Evolutionary conservation across 1,140 invertebrate species (phyloP).

Genomic region (Camponotus pennsylvanicus): DNA sequence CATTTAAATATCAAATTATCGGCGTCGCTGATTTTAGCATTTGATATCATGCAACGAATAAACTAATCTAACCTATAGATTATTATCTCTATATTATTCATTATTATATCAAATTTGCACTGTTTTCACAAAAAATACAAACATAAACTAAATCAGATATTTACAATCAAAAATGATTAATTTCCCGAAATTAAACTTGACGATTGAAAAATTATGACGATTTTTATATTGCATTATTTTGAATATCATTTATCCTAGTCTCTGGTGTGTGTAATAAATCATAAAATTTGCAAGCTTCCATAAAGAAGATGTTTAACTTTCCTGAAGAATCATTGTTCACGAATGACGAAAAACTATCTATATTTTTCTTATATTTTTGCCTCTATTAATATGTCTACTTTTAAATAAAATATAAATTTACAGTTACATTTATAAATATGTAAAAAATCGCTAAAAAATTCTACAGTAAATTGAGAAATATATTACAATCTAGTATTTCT

Average conservation of each 20-base stretch:
- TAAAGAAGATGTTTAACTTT: not conserved
- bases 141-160: not conserved
- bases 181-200: no score
- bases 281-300: not conserved
- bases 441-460: not conserved
- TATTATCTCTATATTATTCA: not conserved
- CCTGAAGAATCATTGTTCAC: not conserved
- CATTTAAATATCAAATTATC: constrained; percentile 40
- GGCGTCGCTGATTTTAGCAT: constrained; percentile 7
- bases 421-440: not conserved
- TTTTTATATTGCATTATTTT: not conserved
- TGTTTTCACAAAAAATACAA: not conserved
- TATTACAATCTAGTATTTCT: not conserved
- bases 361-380: not conserved
- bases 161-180: constrained; percentile 4
- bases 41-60: constrained; percentile 4
- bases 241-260: no score
- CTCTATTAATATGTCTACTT: not conserved
- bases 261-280: not conserved
- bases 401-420: not conserved
- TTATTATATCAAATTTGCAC: constrained; percentile 4
- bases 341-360: not conserved
- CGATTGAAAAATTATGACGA: no score
- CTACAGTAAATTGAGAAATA: not conserved
- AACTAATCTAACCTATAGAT: constrained; percentile 10